These are phyloP conservation scores for Mobula birostris DNA, from an alignment of 2,113 vertebrate genomes.

Conservation along the genomic window DNA sequence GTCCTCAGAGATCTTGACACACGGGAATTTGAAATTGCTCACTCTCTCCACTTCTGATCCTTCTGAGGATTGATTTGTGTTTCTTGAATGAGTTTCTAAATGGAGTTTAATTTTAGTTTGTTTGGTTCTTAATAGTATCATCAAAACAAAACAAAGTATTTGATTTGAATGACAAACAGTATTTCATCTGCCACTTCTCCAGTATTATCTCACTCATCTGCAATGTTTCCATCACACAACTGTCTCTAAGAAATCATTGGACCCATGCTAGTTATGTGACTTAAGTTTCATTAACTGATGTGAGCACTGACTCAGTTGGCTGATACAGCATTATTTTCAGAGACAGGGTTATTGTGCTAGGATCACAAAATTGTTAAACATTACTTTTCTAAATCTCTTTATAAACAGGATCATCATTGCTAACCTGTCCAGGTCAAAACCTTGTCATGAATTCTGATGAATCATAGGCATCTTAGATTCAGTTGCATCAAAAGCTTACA, in stretches of 20 bases:
- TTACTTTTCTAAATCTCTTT: background rate
- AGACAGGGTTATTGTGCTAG: background rate
- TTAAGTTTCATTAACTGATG: background rate
- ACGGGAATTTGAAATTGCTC: no score
- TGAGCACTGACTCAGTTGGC: background rate
- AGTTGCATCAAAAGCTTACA: background rate
- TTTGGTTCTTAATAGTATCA: slow-evolving; percentile 15
- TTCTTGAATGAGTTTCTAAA: background rate
- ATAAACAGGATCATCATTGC: background rate
- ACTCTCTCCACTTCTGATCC: no score
- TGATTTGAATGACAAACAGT: background rate
- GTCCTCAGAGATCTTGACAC: no score
- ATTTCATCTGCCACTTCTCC: background rate
- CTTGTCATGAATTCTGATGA: background rate
- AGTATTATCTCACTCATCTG: background rate
- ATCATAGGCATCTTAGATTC: background rate
- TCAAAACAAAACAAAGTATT: background rate
- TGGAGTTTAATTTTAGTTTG: background rate
- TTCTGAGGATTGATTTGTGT: no score
- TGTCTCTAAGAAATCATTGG: background rate
- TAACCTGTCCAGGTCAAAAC: background rate
- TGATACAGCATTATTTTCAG: background rate
- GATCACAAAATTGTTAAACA: background rate
- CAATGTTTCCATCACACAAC: background rate
- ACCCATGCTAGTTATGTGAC: background rate